Evolutionary conservation across 2,113 vertebrate genomes (phyloP).

Genomic region (Gadus macrocephalus): DNA sequence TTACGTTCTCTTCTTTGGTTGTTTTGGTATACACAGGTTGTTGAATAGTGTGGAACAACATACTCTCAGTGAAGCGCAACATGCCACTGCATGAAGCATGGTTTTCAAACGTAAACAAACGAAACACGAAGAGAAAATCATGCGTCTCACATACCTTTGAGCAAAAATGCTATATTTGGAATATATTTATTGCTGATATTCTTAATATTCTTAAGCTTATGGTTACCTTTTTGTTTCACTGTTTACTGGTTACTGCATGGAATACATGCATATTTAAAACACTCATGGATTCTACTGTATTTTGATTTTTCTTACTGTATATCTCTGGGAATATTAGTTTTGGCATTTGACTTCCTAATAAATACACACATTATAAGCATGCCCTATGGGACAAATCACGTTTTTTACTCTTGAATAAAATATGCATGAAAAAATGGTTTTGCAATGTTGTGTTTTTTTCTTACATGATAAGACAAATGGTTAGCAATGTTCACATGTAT

Average conservation of each 20-base stretch:
- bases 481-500: background rate
- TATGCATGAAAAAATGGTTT: slow-evolving; percentile 77
- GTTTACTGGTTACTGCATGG: slow-evolving; percentile 77
- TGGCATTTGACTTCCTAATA: slow-evolving; percentile 79
- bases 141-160: slow-evolving; percentile 75
- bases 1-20: slow-evolving; percentile 68
- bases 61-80: slow-evolving; percentile 82
- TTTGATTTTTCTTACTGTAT: slow-evolving; percentile 71
- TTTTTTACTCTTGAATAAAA: slow-evolving; percentile 89
- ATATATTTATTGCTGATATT: slow-evolving; percentile 76
- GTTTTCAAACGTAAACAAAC: slow-evolving; percentile 80
- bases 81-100: slow-evolving; percentile 84
- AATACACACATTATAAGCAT: slow-evolving; percentile 83
- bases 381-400: slow-evolving; percentile 83
- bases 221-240: slow-evolving; percentile 71
- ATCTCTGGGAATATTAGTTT: slow-evolving; percentile 75
- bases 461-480: background rate
- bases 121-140: slow-evolving; percentile 69
- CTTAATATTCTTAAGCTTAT: slow-evolving; percentile 71
- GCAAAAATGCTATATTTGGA: slow-evolving; percentile 76
- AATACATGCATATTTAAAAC: slow-evolving; percentile 76
- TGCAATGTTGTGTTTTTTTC: slow-evolving; percentile 17
- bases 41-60: slow-evolving; percentile 81
- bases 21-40: slow-evolving; percentile 79
- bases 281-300: slow-evolving; percentile 77